These are phyloP conservation scores for Propsilocerus akamusi DNA, from an alignment of 1,140 invertebrate species.

Conservation along the genomic window DNA sequence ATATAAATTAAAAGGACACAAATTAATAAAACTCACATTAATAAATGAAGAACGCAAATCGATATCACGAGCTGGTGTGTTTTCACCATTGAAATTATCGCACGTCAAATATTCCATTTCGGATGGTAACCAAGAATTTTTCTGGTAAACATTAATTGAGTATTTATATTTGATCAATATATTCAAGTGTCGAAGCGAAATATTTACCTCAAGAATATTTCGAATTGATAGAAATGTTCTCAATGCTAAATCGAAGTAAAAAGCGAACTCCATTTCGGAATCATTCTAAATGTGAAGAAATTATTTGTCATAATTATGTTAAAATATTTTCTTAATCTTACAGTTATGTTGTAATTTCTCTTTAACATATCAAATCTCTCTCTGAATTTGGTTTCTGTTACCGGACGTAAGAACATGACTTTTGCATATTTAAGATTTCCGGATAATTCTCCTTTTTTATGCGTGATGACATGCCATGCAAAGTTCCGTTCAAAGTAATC, in stretches of 20 bases:
- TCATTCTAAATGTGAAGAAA: slow-evolving; percentile 20
- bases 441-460: slow-evolving; percentile 44
- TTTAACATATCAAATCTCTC: slow-evolving; percentile 43
- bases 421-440: slow-evolving; percentile 49
- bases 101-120: slow-evolving; percentile 52
- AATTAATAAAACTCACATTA: slow-evolving; percentile 24
- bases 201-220: slow-evolving; percentile 29
- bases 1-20: slow-evolving; percentile 17
- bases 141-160: too few relatives aligned
- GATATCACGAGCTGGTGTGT: slow-evolving; percentile 40
- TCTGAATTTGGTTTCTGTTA: slow-evolving; percentile 34
- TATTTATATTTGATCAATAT: too few relatives aligned
- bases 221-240: slow-evolving; percentile 54
- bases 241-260: slow-evolving; percentile 69
- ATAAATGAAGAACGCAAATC: slow-evolving; percentile 32
- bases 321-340: too few relatives aligned
- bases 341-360: slow-evolving; percentile 46
- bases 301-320: too few relatives aligned
- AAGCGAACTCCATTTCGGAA: slow-evolving; percentile 53
- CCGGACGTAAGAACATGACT: slow-evolving; percentile 36
- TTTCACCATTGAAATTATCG: slow-evolving; percentile 53
- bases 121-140: slow-evolving; percentile 44
- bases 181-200: too few relatives aligned
- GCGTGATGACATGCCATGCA: slow-evolving; percentile 43
- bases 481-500: slow-evolving; percentile 29